Evolutionary conservation across 23 tunicate genomes (phyloP), one percentile per base, ranked within the genome.

Genomic region (Trididemnum nubilum): DNA sequence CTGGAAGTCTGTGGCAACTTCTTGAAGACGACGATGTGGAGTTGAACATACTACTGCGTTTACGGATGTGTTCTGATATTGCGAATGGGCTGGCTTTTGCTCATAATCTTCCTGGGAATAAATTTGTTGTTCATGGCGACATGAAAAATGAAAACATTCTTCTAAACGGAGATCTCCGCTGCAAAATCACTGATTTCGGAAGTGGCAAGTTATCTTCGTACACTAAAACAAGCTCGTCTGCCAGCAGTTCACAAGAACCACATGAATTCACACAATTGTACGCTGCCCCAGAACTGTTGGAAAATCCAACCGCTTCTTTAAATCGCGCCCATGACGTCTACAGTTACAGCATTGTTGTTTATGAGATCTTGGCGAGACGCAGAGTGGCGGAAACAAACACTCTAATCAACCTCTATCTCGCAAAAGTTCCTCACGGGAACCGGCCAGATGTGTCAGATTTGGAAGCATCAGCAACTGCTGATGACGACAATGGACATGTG

Each of bases 101-200:
- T 18, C 81, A 77, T 39, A 77, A 54, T 28, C 36, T 54, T 33
- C 27, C 40, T 2, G 67, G 23, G 7, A 2, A 15, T 3, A 27
- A 7, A 2, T 22, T 2, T 2, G 4, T 77, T 2, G 65, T 77
- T 32, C 81, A 77, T 77, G 81, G 81, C 9, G 81, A 77, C 18
- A 24, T 77, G n/a, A 77, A 77, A 52, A 21, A 35, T 3, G 81
- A 54, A 52, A 77, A 77, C 25, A 54, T 77, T 54, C 39, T 77
- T 15, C n/a, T 77, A 2, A 51, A 66, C 4, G 36, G 54, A 21
- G 36, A 77, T 31, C 26, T 77, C 9, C 35, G 27, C 27, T 77
- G 81, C 31, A 77, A 77, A 33, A 54, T 77, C 28, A 38, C 31
- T 28, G 81, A 77, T 28, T 77, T 77, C 54, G 66, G 81, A 30